phyloP scores from a whole-genome alignment of 2,888 invertebrate genomes.

The Orthonevra nobilis region DNA sequence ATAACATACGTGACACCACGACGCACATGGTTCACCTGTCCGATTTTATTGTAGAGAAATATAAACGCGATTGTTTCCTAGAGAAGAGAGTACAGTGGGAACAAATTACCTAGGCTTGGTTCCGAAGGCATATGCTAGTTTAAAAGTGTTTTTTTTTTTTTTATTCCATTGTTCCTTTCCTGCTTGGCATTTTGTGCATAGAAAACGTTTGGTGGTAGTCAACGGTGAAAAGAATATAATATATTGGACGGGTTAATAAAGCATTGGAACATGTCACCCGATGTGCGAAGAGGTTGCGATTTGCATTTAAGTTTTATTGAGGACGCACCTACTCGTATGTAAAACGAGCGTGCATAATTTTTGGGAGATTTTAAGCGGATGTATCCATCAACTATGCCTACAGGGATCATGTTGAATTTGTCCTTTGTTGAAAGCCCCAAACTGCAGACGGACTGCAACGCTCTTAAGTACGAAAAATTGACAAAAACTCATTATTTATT shows the following conservation, averaged over 20 bases:
- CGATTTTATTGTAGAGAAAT: slow-evolving; percentile 45
- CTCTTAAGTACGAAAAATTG: no score
- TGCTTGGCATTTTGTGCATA: slow-evolving; percentile 31
- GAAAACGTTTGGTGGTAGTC: slow-evolving; percentile 35
- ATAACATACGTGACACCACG: no score
- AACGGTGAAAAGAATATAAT: slow-evolving; percentile 58
- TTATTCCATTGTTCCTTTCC: not conserved
- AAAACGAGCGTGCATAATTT: no score
- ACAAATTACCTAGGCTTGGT: slow-evolving; percentile 55
- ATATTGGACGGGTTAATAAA: slow-evolving; percentile 46
- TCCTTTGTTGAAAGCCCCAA: no score
- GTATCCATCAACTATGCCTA: no score
- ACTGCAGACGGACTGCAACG: no score
- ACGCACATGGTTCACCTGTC: slow-evolving; percentile 53
- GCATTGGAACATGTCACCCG: slow-evolving; percentile 17
- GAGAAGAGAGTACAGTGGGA: slow-evolving; percentile 17
- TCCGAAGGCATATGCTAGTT: slow-evolving; percentile 21
- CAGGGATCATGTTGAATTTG: no score
- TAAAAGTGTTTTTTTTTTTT: not conserved
- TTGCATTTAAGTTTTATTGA: no score
- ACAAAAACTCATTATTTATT: no score
- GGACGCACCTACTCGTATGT: no score
- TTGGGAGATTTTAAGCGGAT: no score
- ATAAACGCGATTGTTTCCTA: slow-evolving; percentile 26
- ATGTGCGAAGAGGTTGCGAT: not conserved